Evolutionary conservation across 2,797 vertebrate genomes (phyloP).

Genomic region (Natrix natrix): DNA sequence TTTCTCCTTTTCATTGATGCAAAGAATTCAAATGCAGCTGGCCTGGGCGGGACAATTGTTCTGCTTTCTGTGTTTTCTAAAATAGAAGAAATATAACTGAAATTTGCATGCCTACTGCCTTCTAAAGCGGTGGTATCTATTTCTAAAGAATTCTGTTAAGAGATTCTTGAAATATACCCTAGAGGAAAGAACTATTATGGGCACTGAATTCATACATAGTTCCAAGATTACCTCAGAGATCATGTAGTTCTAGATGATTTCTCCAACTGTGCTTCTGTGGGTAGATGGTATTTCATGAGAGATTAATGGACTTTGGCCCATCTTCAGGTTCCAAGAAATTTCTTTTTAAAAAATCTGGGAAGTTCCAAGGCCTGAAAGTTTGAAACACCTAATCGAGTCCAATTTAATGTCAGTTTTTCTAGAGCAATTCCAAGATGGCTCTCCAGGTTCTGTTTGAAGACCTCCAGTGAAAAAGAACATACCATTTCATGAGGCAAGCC

Average conservation of each 20-base stretch:
- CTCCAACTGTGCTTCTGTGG: not conserved
- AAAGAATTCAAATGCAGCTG: not conserved
- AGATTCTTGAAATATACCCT: not conserved
- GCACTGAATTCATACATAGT: not conserved
- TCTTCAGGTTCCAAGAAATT: not conserved
- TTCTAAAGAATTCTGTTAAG: not conserved
- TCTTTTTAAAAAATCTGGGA: not conserved
- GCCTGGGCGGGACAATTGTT: not conserved
- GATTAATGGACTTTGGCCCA: not conserved
- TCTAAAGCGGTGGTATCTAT: not conserved
- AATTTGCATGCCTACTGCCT: not conserved
- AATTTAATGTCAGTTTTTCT: not conserved
- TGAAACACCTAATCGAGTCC: not conserved
- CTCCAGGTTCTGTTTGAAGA: not conserved
- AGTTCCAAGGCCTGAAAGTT: not conserved
- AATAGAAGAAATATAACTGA: not conserved
- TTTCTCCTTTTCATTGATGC: not conserved
- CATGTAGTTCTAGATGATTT: not conserved
- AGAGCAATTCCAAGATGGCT: not conserved
- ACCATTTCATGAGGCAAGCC: not conserved
- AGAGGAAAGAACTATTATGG: not conserved
- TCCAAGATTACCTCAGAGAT: not conserved
- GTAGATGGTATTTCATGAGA: not conserved
- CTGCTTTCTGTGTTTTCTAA: not conserved
- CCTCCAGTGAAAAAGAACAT: not conserved